These are phyloP conservation scores for Eupeodes luniger DNA, from an alignment of 2,888 invertebrate genomes.

Conservation along the genomic window DNA sequence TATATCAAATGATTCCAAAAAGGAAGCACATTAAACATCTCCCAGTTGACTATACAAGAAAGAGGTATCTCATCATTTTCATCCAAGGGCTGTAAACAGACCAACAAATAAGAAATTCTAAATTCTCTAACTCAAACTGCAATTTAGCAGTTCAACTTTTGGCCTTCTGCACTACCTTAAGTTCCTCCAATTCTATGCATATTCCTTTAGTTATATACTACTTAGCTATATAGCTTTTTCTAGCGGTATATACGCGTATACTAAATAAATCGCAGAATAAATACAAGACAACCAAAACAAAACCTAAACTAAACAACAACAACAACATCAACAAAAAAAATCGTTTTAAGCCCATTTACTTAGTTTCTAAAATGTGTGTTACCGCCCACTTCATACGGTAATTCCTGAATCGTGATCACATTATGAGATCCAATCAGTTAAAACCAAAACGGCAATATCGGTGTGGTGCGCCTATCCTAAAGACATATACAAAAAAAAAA, in stretches of 20 bases:
- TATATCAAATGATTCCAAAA: too few species aligned
- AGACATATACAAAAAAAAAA: conserved; percentile 17
- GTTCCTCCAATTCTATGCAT: conserved; percentile 40
- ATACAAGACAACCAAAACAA: conserved; percentile 41
- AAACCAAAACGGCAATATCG: conserved; percentile 74
- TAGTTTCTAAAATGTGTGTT: conserved; percentile 76
- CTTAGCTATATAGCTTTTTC: background rate
- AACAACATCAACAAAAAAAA: conserved; percentile 40
- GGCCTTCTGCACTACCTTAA: conserved; percentile 70
- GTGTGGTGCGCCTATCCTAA: conserved; percentile 65
- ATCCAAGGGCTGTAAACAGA: conserved; percentile 60
- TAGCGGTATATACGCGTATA: conserved; percentile 27
- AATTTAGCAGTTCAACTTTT: conserved; percentile 65
- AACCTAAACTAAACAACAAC: too few species aligned
- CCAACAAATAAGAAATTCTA: conserved; percentile 13
- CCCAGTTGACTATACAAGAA: too few species aligned
- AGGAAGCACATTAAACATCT: too few species aligned
- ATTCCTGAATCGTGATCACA: conserved; percentile 83
- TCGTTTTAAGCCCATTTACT: conserved; percentile 75
- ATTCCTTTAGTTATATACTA: background rate
- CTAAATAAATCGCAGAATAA: conserved; percentile 67
- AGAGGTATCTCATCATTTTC: conserved; percentile 44
- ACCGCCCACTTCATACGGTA: conserved; percentile 84
- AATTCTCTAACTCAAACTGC: conserved; percentile 44
- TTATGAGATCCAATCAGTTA: conserved; percentile 82